Evolutionary conservation across 2,113 vertebrate genomes (phyloP).

Genomic region (Siniperca knerii): DNA sequence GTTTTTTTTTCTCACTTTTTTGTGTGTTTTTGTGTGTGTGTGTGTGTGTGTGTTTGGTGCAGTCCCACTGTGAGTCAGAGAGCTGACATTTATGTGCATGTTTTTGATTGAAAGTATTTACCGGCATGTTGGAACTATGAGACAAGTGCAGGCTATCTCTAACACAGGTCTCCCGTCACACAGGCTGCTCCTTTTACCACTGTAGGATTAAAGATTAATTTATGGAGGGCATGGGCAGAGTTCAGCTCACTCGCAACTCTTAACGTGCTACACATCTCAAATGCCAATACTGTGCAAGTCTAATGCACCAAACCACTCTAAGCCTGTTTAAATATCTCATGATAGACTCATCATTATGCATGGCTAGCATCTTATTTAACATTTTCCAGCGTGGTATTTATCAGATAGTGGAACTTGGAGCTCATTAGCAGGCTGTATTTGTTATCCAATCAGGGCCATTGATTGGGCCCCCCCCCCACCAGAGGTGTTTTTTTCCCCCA

Average conservation of each 20-base stretch:
- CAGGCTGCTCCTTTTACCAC: conserved; percentile 52
- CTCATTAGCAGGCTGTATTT: conserved; percentile 68
- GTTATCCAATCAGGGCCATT: conserved; percentile 59
- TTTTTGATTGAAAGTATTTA: not conserved
- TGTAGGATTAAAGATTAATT: conserved; percentile 72
- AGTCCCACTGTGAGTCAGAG: conserved; percentile 11
- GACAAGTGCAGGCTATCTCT: conserved; percentile 48
- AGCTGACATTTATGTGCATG: not conserved
- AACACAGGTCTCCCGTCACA: conserved; percentile 15
- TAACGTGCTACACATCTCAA: conserved; percentile 51
- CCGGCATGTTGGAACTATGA: conserved; percentile 10
- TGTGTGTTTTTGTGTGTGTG: not conserved
- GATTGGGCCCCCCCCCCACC: conserved; percentile 38
- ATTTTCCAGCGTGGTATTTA: conserved; percentile 51
- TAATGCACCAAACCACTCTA: conserved; percentile 31
- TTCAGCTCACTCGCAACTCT: conserved; percentile 56
- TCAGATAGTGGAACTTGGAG: conserved; percentile 44
- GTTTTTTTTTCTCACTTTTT: conserved; percentile 7
- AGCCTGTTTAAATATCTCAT: conserved; percentile 51
- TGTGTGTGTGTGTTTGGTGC: not conserved
- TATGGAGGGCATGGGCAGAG: conserved; percentile 59
- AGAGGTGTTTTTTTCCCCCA: conserved; percentile 24
- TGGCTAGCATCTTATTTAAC: conserved; percentile 43
- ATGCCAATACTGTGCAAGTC: conserved; percentile 33
- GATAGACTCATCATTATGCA: conserved; percentile 58